phyloP scores from a whole-genome alignment of 2,113 vertebrate genomes.

The Xiphias gladius region DNA sequence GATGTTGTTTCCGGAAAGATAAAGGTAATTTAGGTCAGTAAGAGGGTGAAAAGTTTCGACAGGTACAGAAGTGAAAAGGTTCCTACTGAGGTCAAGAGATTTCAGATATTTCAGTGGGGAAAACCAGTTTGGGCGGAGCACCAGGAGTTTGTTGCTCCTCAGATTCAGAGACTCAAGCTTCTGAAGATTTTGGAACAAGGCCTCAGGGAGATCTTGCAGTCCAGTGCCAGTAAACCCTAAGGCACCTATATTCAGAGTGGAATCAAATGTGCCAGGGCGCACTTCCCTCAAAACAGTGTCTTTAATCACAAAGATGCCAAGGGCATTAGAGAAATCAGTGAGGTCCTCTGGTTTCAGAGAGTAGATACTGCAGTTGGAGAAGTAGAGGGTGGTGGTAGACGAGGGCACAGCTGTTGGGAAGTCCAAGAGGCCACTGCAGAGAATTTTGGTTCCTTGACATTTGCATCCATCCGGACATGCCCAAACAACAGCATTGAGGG shows the following conservation, averaged over 20 bases:
- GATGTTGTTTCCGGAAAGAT: constrained; percentile 88
- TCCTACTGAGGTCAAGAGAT: constrained; percentile 73
- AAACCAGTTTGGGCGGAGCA: constrained; percentile 74
- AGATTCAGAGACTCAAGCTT: constrained; percentile 87
- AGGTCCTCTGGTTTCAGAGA: constrained; percentile 76
- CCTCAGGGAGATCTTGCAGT: constrained; percentile 76
- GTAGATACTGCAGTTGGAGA: constrained; percentile 64
- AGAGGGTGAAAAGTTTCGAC: constrained; percentile 69
- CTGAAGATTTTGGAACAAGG: constrained; percentile 85
- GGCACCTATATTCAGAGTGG: constrained; percentile 49
- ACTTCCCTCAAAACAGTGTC: constrained; percentile 69
- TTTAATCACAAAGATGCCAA: constrained; percentile 54
- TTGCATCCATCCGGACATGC: constrained; percentile 74
- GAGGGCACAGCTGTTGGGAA: constrained; percentile 74
- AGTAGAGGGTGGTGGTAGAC: constrained; percentile 39
- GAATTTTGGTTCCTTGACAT: constrained; percentile 37
- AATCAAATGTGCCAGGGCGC: constrained; percentile 73
- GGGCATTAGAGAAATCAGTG: constrained; percentile 41
- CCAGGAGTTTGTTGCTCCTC: constrained; percentile 83
- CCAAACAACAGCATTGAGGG: constrained; percentile 48
- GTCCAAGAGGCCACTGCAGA: constrained; percentile 67
- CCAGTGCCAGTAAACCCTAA: constrained; percentile 62
- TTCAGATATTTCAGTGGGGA: constrained; percentile 55
- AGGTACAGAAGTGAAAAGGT: constrained; percentile 70
- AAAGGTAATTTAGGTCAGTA: constrained; percentile 81